phyloP scores from a whole-genome alignment of 2,797 vertebrate genomes.

The Amblyopsis hoosieri region DNA sequence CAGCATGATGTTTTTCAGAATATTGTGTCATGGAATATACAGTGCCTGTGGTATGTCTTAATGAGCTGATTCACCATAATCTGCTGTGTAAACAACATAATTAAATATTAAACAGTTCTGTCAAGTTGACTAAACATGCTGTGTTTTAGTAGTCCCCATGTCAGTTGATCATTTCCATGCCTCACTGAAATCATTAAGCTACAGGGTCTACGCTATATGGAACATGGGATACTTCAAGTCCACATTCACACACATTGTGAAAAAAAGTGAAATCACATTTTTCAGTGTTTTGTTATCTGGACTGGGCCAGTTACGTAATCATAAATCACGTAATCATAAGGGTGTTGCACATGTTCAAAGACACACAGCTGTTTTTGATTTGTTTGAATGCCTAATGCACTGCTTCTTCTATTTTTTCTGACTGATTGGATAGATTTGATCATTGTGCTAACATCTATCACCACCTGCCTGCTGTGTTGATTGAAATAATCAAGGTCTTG shows the following conservation, averaged over 20 bases:
- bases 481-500: slow-evolving; percentile 7
- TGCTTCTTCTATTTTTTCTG: not conserved
- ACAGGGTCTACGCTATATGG: no score
- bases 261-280: slow-evolving; percentile 18
- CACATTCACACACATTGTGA: no score
- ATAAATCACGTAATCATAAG: slow-evolving; percentile 20
- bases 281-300: slow-evolving; percentile 48
- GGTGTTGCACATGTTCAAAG: slow-evolving; percentile 45
- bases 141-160: no score
- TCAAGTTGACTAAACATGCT: not conserved
- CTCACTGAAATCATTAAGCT: no score
- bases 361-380: slow-evolving; percentile 63
- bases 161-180: no score
- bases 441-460: not conserved
- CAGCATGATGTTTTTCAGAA: not conserved
- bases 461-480: not conserved
- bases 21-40: not conserved
- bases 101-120: no score
- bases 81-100: not conserved
- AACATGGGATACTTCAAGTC: no score
- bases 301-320: slow-evolving; percentile 49
- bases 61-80: not conserved
- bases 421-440: not conserved
- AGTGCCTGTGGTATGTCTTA: slow-evolving; percentile 2
- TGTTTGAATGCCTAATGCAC: slow-evolving; percentile 44